Conservation (phyloP, 2,113 vertebrate genomes). For the rat (Rattus norvegicus) region GRCr8 NC_086021.1:153744001-153744500, state of each 20-base stretch:
- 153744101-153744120: neutral
- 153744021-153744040: neutral
- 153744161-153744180: neutral
- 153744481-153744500: neutral
- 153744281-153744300: neutral
- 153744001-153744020: neutral
- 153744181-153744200: neutral
- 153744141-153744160: neutral
- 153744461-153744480: neutral
- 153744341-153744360: neutral
- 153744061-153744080: neutral
- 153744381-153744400: neutral
- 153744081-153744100: neutral
- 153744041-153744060: neutral
- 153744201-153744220: neutral
- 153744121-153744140: neutral
- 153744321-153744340: neutral
- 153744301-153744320: neutral
- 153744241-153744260: neutral
- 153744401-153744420: conserved; percentile 19
- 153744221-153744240: neutral
- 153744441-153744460: neutral
- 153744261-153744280: neutral
- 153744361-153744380: neutral
- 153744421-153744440: neutral